phyloP scores from a whole-genome alignment of 2,888 invertebrate species.

The Thalpophila matura region DNA sequence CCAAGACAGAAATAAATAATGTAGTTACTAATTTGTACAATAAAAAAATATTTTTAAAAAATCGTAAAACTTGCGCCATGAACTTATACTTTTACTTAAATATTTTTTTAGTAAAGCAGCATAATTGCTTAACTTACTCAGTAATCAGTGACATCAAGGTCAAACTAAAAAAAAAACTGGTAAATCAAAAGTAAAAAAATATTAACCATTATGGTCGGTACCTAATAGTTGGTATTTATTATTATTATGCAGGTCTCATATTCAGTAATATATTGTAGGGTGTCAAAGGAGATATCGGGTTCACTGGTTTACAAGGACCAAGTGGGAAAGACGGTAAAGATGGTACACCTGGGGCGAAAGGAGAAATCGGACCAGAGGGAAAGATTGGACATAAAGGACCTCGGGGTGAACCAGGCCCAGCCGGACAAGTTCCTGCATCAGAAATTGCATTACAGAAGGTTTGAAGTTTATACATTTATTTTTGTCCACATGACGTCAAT shows the following conservation, averaged over 20 bases:
- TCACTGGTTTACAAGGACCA: slow-evolving; percentile 85
- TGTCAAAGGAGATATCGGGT: slow-evolving; percentile 93
- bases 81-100: too few relatives aligned
- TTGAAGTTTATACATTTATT: neutral
- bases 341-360: slow-evolving; percentile 92
- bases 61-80: too few relatives aligned
- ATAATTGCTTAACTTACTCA: too few relatives aligned
- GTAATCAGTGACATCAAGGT: too few relatives aligned
- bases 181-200: too few relatives aligned
- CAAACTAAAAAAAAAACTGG: too few relatives aligned
- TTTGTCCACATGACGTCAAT: neutral
- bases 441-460: slow-evolving; percentile 67
- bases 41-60: too few relatives aligned
- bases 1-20: too few relatives aligned
- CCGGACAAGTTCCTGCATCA: slow-evolving; percentile 66
- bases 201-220: too few relatives aligned
- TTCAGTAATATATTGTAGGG: slow-evolving; percentile 85
- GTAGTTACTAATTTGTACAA: too few relatives aligned
- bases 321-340: slow-evolving; percentile 79
- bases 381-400: slow-evolving; percentile 91
- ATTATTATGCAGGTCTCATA: slow-evolving; percentile 10
- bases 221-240: too few relatives aligned
- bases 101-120: too few relatives aligned
- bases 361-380: slow-evolving; percentile 82
- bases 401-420: slow-evolving; percentile 73